phyloP scores from a whole-genome alignment of 2,797 vertebrate species.

The Pangasius krempfi region DNA sequence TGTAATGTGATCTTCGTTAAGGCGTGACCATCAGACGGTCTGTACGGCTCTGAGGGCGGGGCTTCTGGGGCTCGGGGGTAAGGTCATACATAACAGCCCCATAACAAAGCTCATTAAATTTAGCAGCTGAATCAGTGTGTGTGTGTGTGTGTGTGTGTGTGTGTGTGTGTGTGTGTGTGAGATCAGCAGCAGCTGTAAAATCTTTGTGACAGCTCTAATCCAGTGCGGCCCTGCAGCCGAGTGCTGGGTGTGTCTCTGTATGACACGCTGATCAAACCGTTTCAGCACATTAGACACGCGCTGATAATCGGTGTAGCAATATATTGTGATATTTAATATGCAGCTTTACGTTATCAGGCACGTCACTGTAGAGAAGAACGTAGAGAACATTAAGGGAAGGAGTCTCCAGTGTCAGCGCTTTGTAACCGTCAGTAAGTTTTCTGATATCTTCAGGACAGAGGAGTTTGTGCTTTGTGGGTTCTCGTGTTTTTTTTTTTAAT shows the following conservation, averaged over 20 bases:
- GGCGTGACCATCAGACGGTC: background rate
- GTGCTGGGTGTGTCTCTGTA: constrained; percentile 52
- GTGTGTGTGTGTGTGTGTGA: background rate
- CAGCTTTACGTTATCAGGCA: background rate
- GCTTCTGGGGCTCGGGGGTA: background rate
- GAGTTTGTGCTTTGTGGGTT: background rate
- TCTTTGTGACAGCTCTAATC: constrained; percentile 65
- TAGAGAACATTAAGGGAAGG: background rate
- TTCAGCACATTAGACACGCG: too few species aligned
- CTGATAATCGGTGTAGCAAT: background rate
- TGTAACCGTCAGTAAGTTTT: background rate
- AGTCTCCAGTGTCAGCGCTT: background rate
- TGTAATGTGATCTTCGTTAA: background rate
- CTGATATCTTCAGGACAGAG: background rate
- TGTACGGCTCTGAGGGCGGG: background rate
- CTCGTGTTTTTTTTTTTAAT: background rate
- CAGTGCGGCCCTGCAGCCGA: constrained; percentile 45
- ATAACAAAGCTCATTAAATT: background rate
- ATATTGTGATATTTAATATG: background rate
- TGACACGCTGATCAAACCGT: background rate
- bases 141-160: constrained; percentile 7
- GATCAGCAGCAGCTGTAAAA: constrained; percentile 57
- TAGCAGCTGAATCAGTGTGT: background rate
- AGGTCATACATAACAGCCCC: constrained; percentile 3
- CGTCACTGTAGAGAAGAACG: background rate